These are phyloP conservation scores for Eira barbara DNA, from an alignment of 2,113 vertebrate species.

Conservation along the genomic window DNA sequence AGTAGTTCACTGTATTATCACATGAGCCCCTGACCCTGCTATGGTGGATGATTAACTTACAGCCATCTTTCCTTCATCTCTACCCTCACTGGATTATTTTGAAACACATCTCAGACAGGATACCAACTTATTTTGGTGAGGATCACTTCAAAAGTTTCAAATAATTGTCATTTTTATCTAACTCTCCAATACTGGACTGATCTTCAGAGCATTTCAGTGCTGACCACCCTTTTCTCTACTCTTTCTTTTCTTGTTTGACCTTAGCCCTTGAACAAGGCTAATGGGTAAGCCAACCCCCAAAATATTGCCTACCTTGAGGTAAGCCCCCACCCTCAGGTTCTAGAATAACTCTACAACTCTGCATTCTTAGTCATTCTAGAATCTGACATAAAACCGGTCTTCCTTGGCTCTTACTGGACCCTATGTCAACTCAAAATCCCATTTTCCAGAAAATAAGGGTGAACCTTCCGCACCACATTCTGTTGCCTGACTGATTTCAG, in stretches of 20 bases:
- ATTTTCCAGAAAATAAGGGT: neutral
- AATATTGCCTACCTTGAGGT: neutral
- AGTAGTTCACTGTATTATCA: neutral
- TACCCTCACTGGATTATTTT: neutral
- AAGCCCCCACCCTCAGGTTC: neutral
- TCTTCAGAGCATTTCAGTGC: too few species aligned
- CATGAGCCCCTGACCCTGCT: neutral
- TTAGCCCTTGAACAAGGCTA: neutral
- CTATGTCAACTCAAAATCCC: neutral
- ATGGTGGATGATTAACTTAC: rapidly evolving
- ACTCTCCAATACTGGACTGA: neutral
- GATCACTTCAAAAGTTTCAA: neutral
- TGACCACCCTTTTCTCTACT: neutral
- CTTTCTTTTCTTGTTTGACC: too few species aligned
- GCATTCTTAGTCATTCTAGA: neutral
- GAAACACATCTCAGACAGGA: neutral
- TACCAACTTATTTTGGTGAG: neutral
- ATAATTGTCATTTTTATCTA: neutral
- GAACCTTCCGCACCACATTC: neutral
- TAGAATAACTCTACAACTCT: neutral
- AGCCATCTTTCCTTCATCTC: neutral
- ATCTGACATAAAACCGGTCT: neutral
- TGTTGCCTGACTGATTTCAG: neutral
- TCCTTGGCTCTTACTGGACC: neutral
- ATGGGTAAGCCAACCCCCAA: neutral